Evolutionary conservation across 53 echinoderm and acorn worm genomes (phyloP).

Genomic region (Holothuria leucospilota): DNA sequence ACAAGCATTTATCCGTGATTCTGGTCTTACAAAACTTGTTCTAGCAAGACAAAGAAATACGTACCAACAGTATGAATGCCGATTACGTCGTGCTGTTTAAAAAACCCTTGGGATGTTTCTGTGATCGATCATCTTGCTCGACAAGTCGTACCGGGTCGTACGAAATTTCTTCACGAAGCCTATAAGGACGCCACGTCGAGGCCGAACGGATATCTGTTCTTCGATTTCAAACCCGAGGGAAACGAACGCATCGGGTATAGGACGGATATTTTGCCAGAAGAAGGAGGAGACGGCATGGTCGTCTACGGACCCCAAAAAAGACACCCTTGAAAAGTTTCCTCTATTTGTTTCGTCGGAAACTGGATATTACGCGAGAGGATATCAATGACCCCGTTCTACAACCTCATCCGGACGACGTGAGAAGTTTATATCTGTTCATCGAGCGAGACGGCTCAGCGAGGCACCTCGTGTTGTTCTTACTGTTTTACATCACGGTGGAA

Average conservation of each 20-base stretch:
- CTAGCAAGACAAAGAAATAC: slow-evolving; percentile 31
- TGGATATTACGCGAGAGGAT: neutral
- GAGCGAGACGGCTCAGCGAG: too few species aligned
- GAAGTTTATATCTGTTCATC: too few species aligned
- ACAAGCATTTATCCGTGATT: slow-evolving; percentile 43
- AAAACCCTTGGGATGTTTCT: slow-evolving; percentile 41
- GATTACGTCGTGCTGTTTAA: slow-evolving; percentile 59
- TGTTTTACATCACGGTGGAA: too few species aligned
- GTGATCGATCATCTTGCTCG: slow-evolving; percentile 10
- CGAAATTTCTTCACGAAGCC: slow-evolving; percentile 38
- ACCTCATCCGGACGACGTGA: too few species aligned
- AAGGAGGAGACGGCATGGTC: neutral
- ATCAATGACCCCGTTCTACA: too few species aligned
- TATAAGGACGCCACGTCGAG: slow-evolving; percentile 40
- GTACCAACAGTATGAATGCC: slow-evolving; percentile 45
- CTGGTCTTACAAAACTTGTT: slow-evolving; percentile 23
- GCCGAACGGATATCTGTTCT: slow-evolving; percentile 51
- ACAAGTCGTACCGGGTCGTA: slow-evolving; percentile 30
- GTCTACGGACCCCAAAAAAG: neutral
- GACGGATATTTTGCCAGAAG: slow-evolving; percentile 48
- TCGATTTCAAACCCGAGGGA: slow-evolving; percentile 56
- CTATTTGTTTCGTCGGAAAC: neutral
- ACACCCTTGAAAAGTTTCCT: neutral
- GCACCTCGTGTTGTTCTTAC: too few species aligned
- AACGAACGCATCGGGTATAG: slow-evolving; percentile 43